phyloP scores from a whole-genome alignment of 2,113 vertebrate species.

The Xenopus laevis region DNA sequence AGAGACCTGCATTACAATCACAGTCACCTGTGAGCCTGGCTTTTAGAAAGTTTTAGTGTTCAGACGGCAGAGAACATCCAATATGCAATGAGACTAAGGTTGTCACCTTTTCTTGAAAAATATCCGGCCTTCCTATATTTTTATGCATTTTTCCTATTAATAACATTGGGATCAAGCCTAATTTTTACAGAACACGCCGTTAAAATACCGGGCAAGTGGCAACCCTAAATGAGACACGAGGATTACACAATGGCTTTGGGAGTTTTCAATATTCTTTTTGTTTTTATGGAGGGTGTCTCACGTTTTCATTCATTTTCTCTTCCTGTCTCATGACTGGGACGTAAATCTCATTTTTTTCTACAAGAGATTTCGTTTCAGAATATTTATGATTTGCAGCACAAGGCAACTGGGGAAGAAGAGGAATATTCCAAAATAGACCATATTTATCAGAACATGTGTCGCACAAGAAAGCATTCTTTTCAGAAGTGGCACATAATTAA shows the following conservation, averaged over 20 bases:
- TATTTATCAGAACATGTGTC: slow-evolving; percentile 21
- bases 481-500: slow-evolving; percentile 22
- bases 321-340: not conserved
- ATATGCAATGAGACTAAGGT: not conserved
- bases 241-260: not conserved
- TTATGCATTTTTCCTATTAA: too few species aligned
- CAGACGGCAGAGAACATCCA: slow-evolving; percentile 21
- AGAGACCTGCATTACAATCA: slow-evolving; percentile 27
- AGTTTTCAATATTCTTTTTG: not conserved
- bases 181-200: too few species aligned
- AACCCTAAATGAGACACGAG: too few species aligned
- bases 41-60: slow-evolving; percentile 29
- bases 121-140: too few species aligned
- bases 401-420: slow-evolving; percentile 27
- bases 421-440: slow-evolving; percentile 12
- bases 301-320: slow-evolving; percentile 1
- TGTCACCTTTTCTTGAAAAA: too few species aligned
- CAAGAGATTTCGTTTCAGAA: not conserved
- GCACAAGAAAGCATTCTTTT: slow-evolving; percentile 22
- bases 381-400: slow-evolving; percentile 15
- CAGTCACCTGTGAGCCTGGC: slow-evolving; percentile 8
- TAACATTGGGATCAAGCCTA: too few species aligned
- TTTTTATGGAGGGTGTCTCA: not conserved
- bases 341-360: slow-evolving; percentile 12
- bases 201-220: too few species aligned